phyloP scores from a whole-genome alignment of 2,113 vertebrate species.

The Chionis minor region DNA sequence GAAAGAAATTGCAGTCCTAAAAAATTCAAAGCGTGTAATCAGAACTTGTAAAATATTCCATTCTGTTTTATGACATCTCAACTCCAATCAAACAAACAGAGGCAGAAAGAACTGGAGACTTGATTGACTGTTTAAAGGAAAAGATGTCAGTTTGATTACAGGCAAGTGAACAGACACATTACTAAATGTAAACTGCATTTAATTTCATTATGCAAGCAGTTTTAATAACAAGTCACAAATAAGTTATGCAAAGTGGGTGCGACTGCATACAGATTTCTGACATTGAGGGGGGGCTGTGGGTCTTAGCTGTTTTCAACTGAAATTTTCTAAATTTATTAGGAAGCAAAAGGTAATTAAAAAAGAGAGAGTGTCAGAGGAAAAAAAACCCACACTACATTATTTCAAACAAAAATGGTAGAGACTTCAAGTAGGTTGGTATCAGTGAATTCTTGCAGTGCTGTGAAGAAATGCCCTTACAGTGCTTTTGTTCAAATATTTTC shows the following conservation, averaged over 20 bases:
- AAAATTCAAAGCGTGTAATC: conserved; percentile 40
- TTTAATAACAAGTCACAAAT: conserved; percentile 49
- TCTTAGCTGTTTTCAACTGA: background rate
- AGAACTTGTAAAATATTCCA: conserved; percentile 54
- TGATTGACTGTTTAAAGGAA: conserved; percentile 68
- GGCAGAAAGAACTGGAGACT: background rate
- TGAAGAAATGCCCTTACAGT: background rate
- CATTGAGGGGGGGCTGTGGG: background rate
- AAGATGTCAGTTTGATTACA: conserved; percentile 63
- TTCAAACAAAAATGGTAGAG: background rate
- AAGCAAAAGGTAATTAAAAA: conserved; percentile 15
- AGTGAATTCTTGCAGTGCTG: background rate
- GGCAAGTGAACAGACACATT: conserved; percentile 44
- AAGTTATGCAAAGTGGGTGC: background rate
- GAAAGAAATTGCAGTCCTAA: conserved; percentile 47
- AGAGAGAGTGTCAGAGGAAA: background rate
- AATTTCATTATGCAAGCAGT: conserved; percentile 54
- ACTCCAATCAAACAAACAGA: conserved; percentile 57
- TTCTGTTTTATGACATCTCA: conserved; percentile 62
- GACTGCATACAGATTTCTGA: background rate
- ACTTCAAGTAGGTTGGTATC: background rate
- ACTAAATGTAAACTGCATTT: conserved; percentile 52
- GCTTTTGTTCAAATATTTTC: background rate
- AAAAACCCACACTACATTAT: fast-evolving
- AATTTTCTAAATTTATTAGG: background rate